A percentile compares a stretch with the other conserved stretches of the same genome.
Conservation (phyloP, 2,113 vertebrate genomes). For the Emydocephalus ijimae region DNA sequence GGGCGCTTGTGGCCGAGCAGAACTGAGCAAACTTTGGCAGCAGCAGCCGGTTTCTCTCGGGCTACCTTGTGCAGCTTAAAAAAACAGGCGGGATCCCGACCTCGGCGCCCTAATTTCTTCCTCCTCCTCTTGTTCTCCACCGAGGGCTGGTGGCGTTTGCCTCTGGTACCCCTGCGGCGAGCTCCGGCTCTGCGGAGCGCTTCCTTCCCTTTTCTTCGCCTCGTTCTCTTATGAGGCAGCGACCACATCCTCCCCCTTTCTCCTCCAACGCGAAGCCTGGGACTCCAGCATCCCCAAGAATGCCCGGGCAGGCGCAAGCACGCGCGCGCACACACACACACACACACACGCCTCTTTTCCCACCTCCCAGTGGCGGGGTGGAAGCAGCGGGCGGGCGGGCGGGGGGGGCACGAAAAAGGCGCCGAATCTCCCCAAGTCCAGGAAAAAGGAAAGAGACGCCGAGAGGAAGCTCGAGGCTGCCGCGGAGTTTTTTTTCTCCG, state of each 20-base stretch:
- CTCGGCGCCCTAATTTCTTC: neutral
- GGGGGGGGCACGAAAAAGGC: neutral
- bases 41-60: neutral
- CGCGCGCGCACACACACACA: too few relatives aligned
- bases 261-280: conserved; percentile 61
- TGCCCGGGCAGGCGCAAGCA: neutral
- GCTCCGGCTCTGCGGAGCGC: conserved; percentile 27
- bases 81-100: conserved; percentile 38
- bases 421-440: neutral
- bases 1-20: conserved; percentile 48
- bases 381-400: neutral
- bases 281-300: conserved; percentile 62
- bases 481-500: neutral
- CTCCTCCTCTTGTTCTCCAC: neutral
- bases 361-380: neutral
- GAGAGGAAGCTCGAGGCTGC: neutral
- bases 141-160: conserved; percentile 44
- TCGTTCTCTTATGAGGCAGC: conserved; percentile 64
- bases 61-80: conserved; percentile 31
- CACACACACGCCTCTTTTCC: neutral
- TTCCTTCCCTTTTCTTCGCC: conserved; percentile 52
- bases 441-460: neutral
- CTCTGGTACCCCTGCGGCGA: neutral
- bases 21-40: conserved; percentile 58
- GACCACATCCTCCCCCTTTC: conserved; percentile 65